These are phyloP conservation scores for Aproaerema taeniolella DNA, from an alignment of 2,888 invertebrate genomes.

Conservation along the genomic window DNA sequence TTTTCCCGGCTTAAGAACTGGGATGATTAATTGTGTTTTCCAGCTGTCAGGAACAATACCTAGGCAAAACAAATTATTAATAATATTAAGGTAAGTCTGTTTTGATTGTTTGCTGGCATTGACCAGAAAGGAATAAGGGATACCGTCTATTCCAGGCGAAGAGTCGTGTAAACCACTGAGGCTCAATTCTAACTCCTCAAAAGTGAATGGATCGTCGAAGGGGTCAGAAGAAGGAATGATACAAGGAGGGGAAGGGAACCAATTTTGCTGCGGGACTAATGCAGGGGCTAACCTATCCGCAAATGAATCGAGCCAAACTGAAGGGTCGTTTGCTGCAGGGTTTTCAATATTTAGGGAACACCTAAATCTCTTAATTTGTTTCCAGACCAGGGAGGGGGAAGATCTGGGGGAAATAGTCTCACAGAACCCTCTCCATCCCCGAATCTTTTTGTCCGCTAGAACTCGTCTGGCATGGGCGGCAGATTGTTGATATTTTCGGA, in stretches of 20 bases:
- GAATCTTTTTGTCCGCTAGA: constrained; percentile 12
- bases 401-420: constrained; percentile 12
- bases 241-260: background rate
- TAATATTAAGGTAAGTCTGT: background rate
- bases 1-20: constrained; percentile 25
- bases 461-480: constrained; percentile 10
- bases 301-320: constrained; percentile 3
- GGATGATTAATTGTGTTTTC: constrained; percentile 25
- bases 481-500: constrained; percentile 5
- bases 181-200: constrained; percentile 11
- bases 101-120: background rate
- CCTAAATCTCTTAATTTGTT: constrained; percentile 8
- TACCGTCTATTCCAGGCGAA: constrained; percentile 19
- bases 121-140: constrained; percentile 18
- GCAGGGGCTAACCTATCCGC: constrained; percentile 9
- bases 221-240: background rate
- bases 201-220: constrained; percentile 14
- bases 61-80: constrained; percentile 6
- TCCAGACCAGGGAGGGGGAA: constrained; percentile 12
- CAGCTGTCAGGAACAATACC: constrained; percentile 17
- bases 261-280: background rate
- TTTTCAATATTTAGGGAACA: background rate
- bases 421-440: constrained; percentile 15
- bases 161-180: constrained; percentile 13
- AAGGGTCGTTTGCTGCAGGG: constrained; percentile 1